Evolutionary conservation across 2,113 vertebrate species (phyloP).

Genomic region (Eonycteris spelaea): DNA sequence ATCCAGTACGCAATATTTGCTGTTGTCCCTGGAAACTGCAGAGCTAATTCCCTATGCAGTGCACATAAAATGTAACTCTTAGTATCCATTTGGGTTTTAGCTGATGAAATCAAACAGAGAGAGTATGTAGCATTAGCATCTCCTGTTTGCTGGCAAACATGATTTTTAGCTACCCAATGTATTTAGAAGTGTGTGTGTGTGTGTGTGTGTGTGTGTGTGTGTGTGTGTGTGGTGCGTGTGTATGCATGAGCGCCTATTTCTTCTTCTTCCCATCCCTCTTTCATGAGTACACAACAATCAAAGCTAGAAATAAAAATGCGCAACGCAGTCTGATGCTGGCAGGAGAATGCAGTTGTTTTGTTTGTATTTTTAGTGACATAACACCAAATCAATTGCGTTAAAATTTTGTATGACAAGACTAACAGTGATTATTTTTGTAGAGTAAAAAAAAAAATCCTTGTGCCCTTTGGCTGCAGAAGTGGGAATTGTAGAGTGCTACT

Average conservation of each 20-base stretch:
- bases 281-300: slow-evolving; percentile 51
- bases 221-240: background rate
- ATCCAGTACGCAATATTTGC: background rate
- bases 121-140: background rate
- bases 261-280: background rate
- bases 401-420: slow-evolving; percentile 58
- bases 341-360: slow-evolving; percentile 41
- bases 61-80: background rate
- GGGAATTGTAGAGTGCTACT: background rate
- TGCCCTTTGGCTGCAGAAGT: slow-evolving; percentile 54
- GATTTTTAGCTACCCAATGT: slow-evolving; percentile 50
- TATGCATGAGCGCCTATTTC: background rate
- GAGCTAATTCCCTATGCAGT: background rate
- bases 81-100: background rate
- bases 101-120: slow-evolving; percentile 8
- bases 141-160: slow-evolving; percentile 21
- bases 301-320: slow-evolving; percentile 18
- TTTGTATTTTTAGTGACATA: slow-evolving; percentile 54
- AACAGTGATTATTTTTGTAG: slow-evolving; percentile 11
- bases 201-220: background rate
- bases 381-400: slow-evolving; percentile 61
- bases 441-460: slow-evolving; percentile 15
- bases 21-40: background rate
- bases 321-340: background rate
- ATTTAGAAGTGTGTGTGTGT: slow-evolving; percentile 44